These are phyloP conservation scores for Aldrovandia affinis DNA, from an alignment of 2,797 vertebrate species.

Conservation along the genomic window DNA sequence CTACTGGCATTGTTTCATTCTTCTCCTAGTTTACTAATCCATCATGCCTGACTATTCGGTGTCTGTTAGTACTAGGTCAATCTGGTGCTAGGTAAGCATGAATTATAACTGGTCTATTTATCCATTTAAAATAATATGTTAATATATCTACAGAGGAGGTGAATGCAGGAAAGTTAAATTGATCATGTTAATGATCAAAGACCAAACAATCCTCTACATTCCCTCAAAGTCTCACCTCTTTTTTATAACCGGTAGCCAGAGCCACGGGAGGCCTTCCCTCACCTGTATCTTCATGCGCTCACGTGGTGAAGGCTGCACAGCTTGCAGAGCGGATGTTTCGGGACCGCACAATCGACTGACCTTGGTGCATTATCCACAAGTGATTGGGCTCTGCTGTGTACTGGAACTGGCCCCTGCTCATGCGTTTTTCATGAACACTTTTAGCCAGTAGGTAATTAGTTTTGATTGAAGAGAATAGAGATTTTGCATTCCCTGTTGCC, in stretches of 20 bases:
- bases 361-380: slow-evolving; percentile 10
- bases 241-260: not conserved
- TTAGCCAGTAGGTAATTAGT: slow-evolving; percentile 39
- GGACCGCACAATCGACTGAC: slow-evolving; percentile 4
- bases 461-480: slow-evolving; percentile 38
- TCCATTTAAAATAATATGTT: too few species aligned
- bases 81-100: too few species aligned
- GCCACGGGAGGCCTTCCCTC: not conserved
- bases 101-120: too few species aligned
- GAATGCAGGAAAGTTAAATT: too few species aligned
- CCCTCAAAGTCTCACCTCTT: not conserved
- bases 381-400: slow-evolving; percentile 10
- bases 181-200: too few species aligned
- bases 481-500: slow-evolving; percentile 28
- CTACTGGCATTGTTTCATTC: too few species aligned
- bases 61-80: too few species aligned
- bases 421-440: slow-evolving; percentile 24
- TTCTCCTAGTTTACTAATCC: too few species aligned
- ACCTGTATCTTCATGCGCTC: slow-evolving; percentile 8
- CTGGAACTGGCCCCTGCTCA: slow-evolving; percentile 27
- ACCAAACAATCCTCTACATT: too few species aligned
- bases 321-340: not conserved
- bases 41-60: too few species aligned
- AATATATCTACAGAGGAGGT: too few species aligned
- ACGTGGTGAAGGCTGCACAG: not conserved